These are phyloP conservation scores for Galeopterus variegatus DNA, from an alignment of 2,113 vertebrate genomes.

Conservation along the genomic window DNA sequence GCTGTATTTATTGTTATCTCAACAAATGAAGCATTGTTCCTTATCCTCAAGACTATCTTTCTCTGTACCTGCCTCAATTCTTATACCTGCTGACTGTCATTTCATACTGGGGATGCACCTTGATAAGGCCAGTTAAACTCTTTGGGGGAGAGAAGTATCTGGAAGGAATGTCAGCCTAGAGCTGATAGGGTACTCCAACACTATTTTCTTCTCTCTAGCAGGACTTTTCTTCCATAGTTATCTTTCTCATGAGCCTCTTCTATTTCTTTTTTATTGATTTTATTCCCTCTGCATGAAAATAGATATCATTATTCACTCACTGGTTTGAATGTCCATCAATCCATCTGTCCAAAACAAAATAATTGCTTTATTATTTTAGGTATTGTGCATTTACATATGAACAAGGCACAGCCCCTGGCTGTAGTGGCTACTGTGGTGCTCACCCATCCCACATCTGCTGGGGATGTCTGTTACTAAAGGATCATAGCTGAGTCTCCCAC, in stretches of 20 bases:
- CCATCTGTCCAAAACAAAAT: neutral
- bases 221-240: neutral
- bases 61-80: neutral
- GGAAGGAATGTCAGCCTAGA: neutral
- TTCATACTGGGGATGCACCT: neutral
- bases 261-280: neutral
- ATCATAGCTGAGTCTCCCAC: neutral
- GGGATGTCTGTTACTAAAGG: neutral
- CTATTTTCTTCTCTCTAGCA: neutral
- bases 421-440: neutral
- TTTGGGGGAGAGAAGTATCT: neutral
- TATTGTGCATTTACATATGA: neutral
- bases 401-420: neutral
- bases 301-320: neutral
- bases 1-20: neutral
- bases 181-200: neutral
- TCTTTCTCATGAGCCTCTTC: neutral
- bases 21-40: neutral
- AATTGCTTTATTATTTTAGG: neutral
- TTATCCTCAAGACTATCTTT: neutral
- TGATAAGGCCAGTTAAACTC: neutral
- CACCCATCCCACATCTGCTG: fast-evolving
- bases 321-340: neutral
- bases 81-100: neutral
- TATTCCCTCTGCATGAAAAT: neutral